Evolutionary conservation across 2,888 invertebrate genomes (phyloP), one percentile per base, ranked within the genome.

Genomic region (Trypoxylon attenuatum): DNA sequence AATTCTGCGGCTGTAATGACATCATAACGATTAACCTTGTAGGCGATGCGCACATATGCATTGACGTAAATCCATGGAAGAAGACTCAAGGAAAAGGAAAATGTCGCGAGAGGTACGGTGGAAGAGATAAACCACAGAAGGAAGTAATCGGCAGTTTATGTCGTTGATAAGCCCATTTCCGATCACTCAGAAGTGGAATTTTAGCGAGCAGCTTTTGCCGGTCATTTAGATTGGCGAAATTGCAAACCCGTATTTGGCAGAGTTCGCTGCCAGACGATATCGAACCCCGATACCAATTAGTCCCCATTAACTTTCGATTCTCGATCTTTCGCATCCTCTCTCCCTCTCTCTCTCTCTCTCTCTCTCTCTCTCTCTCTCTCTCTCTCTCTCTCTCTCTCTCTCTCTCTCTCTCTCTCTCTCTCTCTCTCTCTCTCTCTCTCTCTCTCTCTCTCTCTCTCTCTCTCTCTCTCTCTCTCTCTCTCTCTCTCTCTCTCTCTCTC

Each of bases 1-100:
- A 87, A 85, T 92, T 92, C 83, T 92, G 92, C 8, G 92, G 92
- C 91, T 92, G 88, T n/a, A 88, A 88, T 39, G 57, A 50, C 1
- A 33, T 33, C 5, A n/a, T n/a, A n/a, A n/a, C n/a, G n/a, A n/a
- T n/a, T 33, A 10, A 33, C 10, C 3, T 33, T 33, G 1, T 6
- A 33, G n/a, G n/a, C n/a, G n/a, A n/a, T n/a, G n/a, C n/a, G n/a
- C n/a, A n/a, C n/a, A n/a, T n/a, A n/a, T n/a, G n/a, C n/a, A n/a
- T n/a, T n/a, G n/a, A n/a, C n/a, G n/a, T n/a, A n/a, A n/a, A n/a
- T n/a, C n/a, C n/a, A n/a, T n/a, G n/a, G n/a, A n/a, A n/a, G n/a
- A n/a, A n/a, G 1, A 27, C 27, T 10, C 4, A 10, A 27, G 27
- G 5, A 27, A 2, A 27, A 27, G n/a, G 10, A 33, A 13, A 33